Percentiles rank a stretch among this genome's conserved stretches.
These are phyloP conservation scores for Telmatochromis sp. DNA, from an alignment of 2,113 vertebrate genomes.

Conservation along the genomic window DNA sequence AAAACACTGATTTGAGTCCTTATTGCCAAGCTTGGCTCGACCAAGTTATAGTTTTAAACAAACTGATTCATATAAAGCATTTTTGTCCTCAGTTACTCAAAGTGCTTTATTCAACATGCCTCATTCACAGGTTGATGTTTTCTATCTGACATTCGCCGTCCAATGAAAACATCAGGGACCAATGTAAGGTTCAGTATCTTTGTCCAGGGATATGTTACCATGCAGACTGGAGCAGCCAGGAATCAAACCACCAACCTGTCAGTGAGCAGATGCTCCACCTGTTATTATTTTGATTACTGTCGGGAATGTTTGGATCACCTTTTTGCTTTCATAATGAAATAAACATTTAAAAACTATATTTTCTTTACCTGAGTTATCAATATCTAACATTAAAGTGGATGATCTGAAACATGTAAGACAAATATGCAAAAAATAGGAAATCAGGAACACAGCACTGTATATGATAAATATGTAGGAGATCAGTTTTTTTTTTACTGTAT, in stretches of 20 bases:
- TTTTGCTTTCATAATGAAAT: neutral
- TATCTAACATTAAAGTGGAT: neutral
- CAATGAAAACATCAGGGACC: accelerated
- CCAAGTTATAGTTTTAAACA: neutral
- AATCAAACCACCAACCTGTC: neutral
- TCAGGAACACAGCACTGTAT: neutral
- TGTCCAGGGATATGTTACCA: neutral
- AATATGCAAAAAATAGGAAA: neutral
- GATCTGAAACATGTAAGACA: neutral
- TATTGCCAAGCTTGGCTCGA: neutral
- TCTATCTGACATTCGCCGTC: neutral
- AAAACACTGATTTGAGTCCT: neutral
- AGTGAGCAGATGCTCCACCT: neutral
- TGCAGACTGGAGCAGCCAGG: neutral
- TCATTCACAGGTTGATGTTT: neutral
- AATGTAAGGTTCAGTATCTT: neutral
- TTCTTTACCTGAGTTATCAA: neutral
- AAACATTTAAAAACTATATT: neutral
- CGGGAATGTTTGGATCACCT: accelerated
- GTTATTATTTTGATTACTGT: neutral
- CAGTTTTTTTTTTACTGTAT: no score
- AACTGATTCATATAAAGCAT: neutral
- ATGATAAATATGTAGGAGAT: neutral
- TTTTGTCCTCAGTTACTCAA: neutral
- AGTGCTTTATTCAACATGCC: neutral